A percentile compares a stretch with the other conserved stretches of the same genome.
phyloP scores from a whole-genome alignment of 1,140 invertebrate genomes.

The Penaeus japonicus region DNA sequence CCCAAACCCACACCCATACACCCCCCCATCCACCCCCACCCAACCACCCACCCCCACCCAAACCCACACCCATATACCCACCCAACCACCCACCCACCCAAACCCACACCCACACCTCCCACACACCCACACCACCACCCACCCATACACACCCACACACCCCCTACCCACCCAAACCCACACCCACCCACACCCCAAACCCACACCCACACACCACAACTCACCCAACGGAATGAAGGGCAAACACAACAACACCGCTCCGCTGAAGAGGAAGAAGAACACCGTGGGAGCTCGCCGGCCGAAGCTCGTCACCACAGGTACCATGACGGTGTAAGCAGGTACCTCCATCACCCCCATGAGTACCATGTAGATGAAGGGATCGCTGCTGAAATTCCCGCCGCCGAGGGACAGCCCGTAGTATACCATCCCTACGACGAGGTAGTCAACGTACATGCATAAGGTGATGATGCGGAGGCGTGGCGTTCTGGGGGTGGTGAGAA shows the following conservation, averaged over 20 bases:
- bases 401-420: slow-evolving; percentile 85
- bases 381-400: slow-evolving; percentile 76
- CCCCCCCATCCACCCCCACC: too few species aligned
- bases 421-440: slow-evolving; percentile 64
- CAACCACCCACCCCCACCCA: too few species aligned
- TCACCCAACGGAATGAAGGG: background rate
- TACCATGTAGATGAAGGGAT: slow-evolving; percentile 78
- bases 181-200: too few species aligned
- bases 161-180: too few species aligned
- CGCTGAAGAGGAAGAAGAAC: background rate
- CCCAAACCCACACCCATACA: too few species aligned
- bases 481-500: too few species aligned
- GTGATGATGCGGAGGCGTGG: slow-evolving; percentile 68
- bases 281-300: slow-evolving; percentile 71
- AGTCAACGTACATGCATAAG: slow-evolving; percentile 73
- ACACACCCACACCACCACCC: too few species aligned
- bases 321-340: slow-evolving; percentile 76
- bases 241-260: background rate
- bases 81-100: too few species aligned
- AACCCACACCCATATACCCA: too few species aligned
- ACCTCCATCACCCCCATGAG: slow-evolving; percentile 79
- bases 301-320: slow-evolving; percentile 76
- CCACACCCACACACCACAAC: too few species aligned
- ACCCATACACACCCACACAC: too few species aligned
- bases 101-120: too few species aligned